Evolutionary conservation across 2,797 vertebrate genomes (phyloP).

Genomic region (Cygnus olor): DNA sequence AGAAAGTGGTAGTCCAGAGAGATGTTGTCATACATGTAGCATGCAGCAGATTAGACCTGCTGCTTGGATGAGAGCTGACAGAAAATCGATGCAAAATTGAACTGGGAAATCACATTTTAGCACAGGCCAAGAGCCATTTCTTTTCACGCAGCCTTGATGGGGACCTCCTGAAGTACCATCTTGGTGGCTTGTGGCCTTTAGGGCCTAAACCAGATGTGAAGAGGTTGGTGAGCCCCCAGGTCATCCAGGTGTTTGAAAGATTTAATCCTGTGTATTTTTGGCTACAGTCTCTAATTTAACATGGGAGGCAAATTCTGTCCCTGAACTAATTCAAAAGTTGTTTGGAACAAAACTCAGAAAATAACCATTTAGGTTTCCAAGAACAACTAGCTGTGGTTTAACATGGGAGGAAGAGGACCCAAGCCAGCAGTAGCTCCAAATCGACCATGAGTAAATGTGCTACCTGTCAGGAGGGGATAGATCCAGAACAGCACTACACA

Average conservation of each 20-base stretch:
- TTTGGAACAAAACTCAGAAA: not conserved
- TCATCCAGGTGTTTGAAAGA: not conserved
- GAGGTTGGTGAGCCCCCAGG: not conserved
- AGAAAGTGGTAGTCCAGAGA: not conserved
- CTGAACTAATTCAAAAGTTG: not conserved
- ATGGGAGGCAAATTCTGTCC: not conserved
- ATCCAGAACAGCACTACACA: not conserved
- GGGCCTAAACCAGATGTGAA: not conserved
- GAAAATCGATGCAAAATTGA: not conserved
- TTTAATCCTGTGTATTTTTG: not conserved
- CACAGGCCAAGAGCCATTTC: not conserved
- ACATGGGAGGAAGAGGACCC: not conserved
- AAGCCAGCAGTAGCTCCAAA: not conserved
- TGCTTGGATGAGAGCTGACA: not conserved
- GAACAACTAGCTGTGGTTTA: not conserved
- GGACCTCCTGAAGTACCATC: not conserved
- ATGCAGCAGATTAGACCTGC: not conserved
- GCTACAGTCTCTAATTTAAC: not conserved
- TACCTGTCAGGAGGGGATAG: fast-evolving
- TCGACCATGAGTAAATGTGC: not conserved
- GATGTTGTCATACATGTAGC: fast-evolving
- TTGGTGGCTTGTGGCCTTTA: not conserved
- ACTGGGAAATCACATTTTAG: not conserved
- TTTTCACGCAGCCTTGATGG: not conserved
- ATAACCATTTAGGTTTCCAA: not conserved